These are phyloP conservation scores for Mythimna pallens DNA, from an alignment of 2,888 invertebrate genomes.

Conservation along the genomic window DNA sequence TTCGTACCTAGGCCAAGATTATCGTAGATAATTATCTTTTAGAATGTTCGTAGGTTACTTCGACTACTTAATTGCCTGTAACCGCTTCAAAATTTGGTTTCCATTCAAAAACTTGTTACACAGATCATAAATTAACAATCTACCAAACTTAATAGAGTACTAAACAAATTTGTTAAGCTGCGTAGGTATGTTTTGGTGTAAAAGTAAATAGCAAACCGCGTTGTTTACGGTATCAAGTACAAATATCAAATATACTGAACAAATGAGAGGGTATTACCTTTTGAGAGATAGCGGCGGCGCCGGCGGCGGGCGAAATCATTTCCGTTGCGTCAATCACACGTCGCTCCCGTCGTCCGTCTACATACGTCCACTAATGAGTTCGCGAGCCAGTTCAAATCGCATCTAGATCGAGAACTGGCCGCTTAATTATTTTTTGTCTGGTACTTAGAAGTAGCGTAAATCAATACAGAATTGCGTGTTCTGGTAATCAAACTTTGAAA, in stretches of 20 bases:
- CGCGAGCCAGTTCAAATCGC: conserved; percentile 74
- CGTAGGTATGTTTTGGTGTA: conserved; percentile 32
- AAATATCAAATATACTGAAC: conserved; percentile 82
- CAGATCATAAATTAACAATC: conserved; percentile 45
- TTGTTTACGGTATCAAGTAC: conserved; percentile 72
- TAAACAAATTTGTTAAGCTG: conserved; percentile 37
- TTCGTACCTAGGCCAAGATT: neutral
- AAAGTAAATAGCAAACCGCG: conserved; percentile 63
- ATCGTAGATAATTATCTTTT: neutral
- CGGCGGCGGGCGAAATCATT: conserved; percentile 86
- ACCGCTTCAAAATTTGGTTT: conserved; percentile 44
- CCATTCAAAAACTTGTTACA: conserved; percentile 45
- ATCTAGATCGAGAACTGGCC: conserved; percentile 67
- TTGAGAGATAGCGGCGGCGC: conserved; percentile 82
- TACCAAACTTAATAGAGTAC: conserved; percentile 42
- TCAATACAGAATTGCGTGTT: conserved; percentile 15
- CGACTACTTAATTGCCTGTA: conserved; percentile 16
- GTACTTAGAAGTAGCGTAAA: conserved; percentile 22
- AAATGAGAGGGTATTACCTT: conserved; percentile 80
- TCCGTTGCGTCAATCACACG: conserved; percentile 88
- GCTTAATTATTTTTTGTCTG: conserved; percentile 62
- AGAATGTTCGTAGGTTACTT: conserved; percentile 24
- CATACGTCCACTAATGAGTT: conserved; percentile 86
- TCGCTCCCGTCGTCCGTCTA: conserved; percentile 76
- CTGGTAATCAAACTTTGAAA: conserved; percentile 19